Base-by-base conservation (phyloP, 2,888 invertebrate genomes). In the Chymomyza fuscimana region DNA sequence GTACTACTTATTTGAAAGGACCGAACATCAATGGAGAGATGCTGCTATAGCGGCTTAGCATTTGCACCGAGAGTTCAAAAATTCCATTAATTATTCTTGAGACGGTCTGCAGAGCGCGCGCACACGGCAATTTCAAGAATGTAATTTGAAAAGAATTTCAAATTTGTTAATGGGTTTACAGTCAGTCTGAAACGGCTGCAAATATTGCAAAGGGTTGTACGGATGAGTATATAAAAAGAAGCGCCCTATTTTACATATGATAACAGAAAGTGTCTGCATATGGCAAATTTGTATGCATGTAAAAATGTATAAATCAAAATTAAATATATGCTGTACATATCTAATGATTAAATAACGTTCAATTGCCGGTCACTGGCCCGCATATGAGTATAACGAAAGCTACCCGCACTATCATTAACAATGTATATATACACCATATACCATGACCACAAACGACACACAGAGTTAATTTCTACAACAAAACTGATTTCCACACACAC, bases 51-150 rank as follows among this genome's bases (percentile, higher is more conserved):
- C 65, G 71, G 62, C 68, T 63, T 16, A 66, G 70, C 60, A 74
- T 76, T 81, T 79, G 81, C 80, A 81, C 82, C 70, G 63, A 86
- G 81, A 85, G 83, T 85, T 82, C 80, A 81, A 76, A 80, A 86
- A 86, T 86, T 82, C 83, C 83, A 82, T 82, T 82, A 83, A 82
- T 82, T 86, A 83, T 81, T 69, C 66, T 66, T 59, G 60, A 51
- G 65, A 12, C 40, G 40, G 40, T 46, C 40, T 46, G 12, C 6
- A 46, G 40, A 10, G 40, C 40, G 40, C 40, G 40, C 40, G 40
- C 4, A 46, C 40, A 46, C 40, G 40, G 40, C 40, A 46, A 46
- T 46, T 46, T 46, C 40, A 46, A 46, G 40, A 46, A 46, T 46
- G 40, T 83, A 81, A 81, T 85, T 82, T 82, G 77, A 51, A 72